phyloP scores from a whole-genome alignment of 2,888 invertebrate genomes.

The Agrochola circellaris region DNA sequence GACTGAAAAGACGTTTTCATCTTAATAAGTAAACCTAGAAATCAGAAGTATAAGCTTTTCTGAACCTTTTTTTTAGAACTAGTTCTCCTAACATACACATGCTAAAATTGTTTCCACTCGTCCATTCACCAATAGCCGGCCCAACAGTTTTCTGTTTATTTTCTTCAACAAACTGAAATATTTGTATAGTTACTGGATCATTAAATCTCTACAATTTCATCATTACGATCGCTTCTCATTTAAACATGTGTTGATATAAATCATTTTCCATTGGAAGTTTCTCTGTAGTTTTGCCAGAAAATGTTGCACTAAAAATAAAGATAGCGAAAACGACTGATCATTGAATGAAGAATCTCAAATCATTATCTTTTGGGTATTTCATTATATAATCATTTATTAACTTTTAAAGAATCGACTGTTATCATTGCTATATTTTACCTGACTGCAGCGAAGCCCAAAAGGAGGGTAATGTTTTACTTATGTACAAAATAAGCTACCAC shows the following conservation, averaged over 20 bases:
- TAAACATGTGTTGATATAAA: conserved; percentile 24
- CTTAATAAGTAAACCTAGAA: too few relatives aligned
- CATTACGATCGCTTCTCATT: conserved; percentile 6
- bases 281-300: conserved; percentile 21
- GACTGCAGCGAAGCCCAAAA: background rate
- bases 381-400: background rate
- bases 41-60: too few relatives aligned
- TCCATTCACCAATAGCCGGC: background rate
- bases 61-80: background rate
- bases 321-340: background rate
- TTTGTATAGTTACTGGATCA: background rate
- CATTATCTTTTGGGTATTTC: background rate
- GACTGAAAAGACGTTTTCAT: too few relatives aligned
- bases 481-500: background rate
- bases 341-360: background rate
- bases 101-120: background rate
- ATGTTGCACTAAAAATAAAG: conserved; percentile 16
- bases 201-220: conserved; percentile 22
- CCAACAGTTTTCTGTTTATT: conserved; percentile 16
- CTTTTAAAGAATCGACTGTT: background rate
- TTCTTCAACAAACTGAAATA: conserved; percentile 11
- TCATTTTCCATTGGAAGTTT: conserved; percentile 5
- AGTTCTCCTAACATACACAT: background rate
- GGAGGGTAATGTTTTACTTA: background rate
- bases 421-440: background rate